These are phyloP conservation scores for Dendrocopos noguchii DNA, from an alignment of 2,113 vertebrate genomes.

Conservation along the genomic window DNA sequence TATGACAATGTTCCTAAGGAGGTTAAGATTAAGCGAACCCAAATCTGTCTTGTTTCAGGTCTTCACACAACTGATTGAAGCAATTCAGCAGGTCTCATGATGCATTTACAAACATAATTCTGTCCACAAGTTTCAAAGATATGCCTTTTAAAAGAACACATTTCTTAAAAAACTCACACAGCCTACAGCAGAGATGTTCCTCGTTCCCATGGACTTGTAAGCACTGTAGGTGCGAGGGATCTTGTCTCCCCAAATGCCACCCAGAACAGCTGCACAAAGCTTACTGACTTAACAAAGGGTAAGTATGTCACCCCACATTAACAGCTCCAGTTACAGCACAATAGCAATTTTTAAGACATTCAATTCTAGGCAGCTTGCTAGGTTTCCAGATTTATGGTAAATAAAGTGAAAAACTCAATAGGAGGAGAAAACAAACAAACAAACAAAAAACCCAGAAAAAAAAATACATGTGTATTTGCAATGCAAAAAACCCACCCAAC, in stretches of 20 bases:
- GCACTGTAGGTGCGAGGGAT: slow-evolving; percentile 13
- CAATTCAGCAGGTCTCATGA: background rate
- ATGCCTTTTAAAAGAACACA: background rate
- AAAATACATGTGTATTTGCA: background rate
- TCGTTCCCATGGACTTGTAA: background rate
- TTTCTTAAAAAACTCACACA: background rate
- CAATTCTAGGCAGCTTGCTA: background rate
- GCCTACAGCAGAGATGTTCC: background rate
- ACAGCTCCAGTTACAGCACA: slow-evolving; percentile 32
- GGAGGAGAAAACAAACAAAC: too few relatives aligned
- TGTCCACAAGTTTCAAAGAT: background rate
- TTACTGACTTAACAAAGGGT: background rate
- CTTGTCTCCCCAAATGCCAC: background rate
- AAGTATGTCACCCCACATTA: slow-evolving; percentile 3
- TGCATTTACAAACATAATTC: background rate
- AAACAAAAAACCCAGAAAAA: background rate
- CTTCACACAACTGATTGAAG: background rate
- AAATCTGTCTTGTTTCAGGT: background rate
- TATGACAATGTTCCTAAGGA: background rate
- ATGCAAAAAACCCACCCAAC: background rate
- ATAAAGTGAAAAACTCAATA: background rate
- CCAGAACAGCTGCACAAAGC: slow-evolving; percentile 55
- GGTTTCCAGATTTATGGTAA: background rate
- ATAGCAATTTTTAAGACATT: background rate
- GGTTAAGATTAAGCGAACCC: background rate